Evolutionary conservation across 2,113 vertebrate species (phyloP).

Genomic region (Chloropsis hardwickii): DNA sequence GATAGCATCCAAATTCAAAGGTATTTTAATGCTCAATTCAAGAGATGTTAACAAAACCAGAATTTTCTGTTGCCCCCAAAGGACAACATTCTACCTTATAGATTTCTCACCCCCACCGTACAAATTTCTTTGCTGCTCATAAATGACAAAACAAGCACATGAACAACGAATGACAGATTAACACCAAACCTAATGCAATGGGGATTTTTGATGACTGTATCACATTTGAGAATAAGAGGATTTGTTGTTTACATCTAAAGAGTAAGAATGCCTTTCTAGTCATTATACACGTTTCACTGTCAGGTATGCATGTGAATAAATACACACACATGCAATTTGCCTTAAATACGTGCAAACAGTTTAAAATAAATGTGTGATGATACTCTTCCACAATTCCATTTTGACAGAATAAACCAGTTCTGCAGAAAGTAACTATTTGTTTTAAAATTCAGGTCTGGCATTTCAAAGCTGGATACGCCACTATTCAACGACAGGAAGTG

Average conservation of each 20-base stretch:
- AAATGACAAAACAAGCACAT: neutral
- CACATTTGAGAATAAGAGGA: neutral
- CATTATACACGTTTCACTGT: neutral
- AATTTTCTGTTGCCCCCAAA: neutral
- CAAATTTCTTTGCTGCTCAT: neutral
- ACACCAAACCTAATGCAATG: neutral
- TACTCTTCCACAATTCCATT: neutral
- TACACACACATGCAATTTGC: neutral
- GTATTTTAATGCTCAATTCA: neutral
- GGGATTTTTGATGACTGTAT: neutral
- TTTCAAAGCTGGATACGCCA: neutral
- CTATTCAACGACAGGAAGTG: neutral
- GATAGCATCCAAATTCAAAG: neutral
- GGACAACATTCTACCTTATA: neutral
- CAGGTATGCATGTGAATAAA: neutral
- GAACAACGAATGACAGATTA: neutral
- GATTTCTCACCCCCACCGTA: neutral
- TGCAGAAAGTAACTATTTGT: neutral
- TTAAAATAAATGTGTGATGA: neutral
- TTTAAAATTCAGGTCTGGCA: neutral
- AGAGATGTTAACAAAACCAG: neutral
- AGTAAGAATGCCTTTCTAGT: neutral
- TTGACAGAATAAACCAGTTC: neutral
- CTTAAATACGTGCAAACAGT: neutral
- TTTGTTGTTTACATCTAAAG: neutral